Evolutionary conservation across 2,888 invertebrate genomes (phyloP).

Genomic region (Tillus elongatus): DNA sequence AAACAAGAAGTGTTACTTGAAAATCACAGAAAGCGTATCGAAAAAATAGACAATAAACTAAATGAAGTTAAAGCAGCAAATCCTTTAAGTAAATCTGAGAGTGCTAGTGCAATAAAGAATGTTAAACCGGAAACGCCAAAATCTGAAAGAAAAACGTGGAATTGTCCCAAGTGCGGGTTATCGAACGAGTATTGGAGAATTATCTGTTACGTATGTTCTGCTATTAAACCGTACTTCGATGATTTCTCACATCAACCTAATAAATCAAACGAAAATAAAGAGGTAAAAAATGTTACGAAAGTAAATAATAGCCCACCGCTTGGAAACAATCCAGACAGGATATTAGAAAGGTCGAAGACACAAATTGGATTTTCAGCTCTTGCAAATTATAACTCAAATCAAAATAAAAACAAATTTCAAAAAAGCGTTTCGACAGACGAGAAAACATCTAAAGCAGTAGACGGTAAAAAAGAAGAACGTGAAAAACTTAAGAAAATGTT

Average conservation of each 20-base stretch:
- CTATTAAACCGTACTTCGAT: constrained; percentile 44
- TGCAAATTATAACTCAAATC: constrained; percentile 29
- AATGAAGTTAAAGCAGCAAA: constrained; percentile 21
- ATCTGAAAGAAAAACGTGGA: constrained; percentile 43
- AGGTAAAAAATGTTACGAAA: constrained; percentile 10
- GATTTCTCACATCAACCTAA: constrained; percentile 27
- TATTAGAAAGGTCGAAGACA: constrained; percentile 38
- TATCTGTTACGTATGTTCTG: constrained; percentile 53
- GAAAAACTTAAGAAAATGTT: constrained; percentile 60
- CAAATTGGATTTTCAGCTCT: constrained; percentile 40
- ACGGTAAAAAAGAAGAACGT: constrained; percentile 45
- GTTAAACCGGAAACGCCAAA: constrained; percentile 31
- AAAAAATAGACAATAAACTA: constrained; percentile 30
- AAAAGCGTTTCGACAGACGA: constrained; percentile 24
- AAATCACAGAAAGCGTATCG: constrained; percentile 29
- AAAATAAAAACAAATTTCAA: constrained; percentile 22
- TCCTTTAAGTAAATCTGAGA: constrained; percentile 39
- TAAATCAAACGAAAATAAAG: constrained; percentile 13
- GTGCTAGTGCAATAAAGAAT: constrained; percentile 33
- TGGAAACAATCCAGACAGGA: constrained; percentile 26
- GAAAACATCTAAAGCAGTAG: constrained; percentile 35
- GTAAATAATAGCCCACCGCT: constrained; percentile 21
- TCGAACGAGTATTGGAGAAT: constrained; percentile 53
- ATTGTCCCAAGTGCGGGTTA: constrained; percentile 51
- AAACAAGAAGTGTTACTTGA: constrained; percentile 29